Evolutionary conservation across 37 sponge, comb jelly and placozoan genomes (phyloP).

Genomic region (Chondrilla cf. caribensis): DNA sequence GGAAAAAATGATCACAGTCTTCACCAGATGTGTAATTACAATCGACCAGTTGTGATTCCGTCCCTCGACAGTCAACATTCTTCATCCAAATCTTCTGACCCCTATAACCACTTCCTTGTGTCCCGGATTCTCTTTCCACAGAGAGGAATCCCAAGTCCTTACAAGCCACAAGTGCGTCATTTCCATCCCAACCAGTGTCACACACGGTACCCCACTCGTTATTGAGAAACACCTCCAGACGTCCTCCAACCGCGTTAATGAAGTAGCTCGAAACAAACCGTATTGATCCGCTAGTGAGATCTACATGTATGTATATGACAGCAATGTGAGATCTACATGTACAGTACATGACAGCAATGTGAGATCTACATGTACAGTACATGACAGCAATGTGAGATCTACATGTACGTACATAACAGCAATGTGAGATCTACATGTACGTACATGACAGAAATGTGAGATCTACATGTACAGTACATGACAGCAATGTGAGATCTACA

Average conservation of each 20-base stretch:
- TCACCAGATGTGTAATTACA: background rate
- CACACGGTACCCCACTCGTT: constrained; percentile 1
- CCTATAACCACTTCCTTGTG: background rate
- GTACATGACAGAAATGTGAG: no score
- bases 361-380: no score
- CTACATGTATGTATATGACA: background rate
- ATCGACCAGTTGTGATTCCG: constrained; percentile 1
- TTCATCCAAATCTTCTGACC: constrained; percentile 14
- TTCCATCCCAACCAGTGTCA: background rate
- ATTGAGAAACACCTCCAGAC: background rate
- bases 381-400: no score
- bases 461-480: no score
- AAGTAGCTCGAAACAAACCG: background rate
- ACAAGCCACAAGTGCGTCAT: constrained; percentile 1
- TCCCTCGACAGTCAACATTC: constrained; percentile 26
- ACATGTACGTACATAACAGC: no score
- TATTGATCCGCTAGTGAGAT: background rate
- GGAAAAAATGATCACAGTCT: background rate
- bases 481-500: no score
- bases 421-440: no score
- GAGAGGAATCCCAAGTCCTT: background rate
- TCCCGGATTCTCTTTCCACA: background rate
- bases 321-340: no score
- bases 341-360: no score
- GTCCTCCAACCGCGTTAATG: background rate